phyloP scores from a whole-genome alignment of 92 coral and sea anemone genomes.

The Zoanthus gigantus region DNA sequence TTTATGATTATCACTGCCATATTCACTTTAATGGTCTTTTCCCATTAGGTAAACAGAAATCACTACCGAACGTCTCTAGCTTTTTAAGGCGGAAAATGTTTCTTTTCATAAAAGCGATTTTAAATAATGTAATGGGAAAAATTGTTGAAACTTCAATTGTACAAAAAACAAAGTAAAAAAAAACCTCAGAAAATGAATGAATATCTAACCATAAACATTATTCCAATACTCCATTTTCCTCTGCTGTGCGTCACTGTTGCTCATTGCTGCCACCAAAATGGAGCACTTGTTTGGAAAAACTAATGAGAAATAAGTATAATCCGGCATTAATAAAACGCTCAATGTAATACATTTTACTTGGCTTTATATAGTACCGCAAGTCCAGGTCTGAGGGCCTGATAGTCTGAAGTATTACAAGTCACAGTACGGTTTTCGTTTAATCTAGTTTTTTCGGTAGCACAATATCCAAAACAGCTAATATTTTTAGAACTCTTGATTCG shows the following conservation, averaged over 20 bases:
- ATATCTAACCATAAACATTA: not conserved
- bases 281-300: slow-evolving; percentile 93
- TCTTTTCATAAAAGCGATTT: not conserved
- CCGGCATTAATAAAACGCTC: not conserved
- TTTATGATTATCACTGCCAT: no score
- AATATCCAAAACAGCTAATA: no score
- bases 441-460: no score
- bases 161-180: no score
- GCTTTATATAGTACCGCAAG: not conserved
- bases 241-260: slow-evolving; percentile 60
- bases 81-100: not conserved
- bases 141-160: not conserved
- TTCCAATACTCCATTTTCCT: slow-evolving; percentile 85
- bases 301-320: slow-evolving; percentile 6
- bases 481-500: no score
- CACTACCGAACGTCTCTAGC: no score
- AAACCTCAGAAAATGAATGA: not conserved
- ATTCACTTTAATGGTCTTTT: no score
- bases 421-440: no score
- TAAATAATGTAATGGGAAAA: not conserved
- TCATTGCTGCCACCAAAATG: slow-evolving; percentile 85
- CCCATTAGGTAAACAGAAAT: no score
- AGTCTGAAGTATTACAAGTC: no score
- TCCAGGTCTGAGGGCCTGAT: not conserved
- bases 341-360: not conserved